These are phyloP conservation scores for Mesochorus sp. DNA, from an alignment of 2,888 invertebrate genomes.

Conservation along the genomic window DNA sequence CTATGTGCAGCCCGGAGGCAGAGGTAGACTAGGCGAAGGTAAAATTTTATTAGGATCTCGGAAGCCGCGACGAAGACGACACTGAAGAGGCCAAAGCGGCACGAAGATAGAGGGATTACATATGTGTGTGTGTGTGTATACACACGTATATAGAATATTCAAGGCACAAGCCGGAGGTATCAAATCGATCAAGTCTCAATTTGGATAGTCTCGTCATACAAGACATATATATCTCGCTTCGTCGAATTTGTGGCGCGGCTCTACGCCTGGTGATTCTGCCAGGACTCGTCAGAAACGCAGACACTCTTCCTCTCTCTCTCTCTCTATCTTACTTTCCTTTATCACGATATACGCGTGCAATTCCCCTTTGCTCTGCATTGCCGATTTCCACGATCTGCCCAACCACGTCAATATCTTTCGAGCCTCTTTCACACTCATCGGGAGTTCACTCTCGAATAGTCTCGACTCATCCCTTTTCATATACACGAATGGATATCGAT, in stretches of 20 bases:
- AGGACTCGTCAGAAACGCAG: constrained; percentile 41
- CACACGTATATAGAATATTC: constrained; percentile 9
- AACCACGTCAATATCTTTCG: constrained; percentile 45
- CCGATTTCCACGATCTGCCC: constrained; percentile 17
- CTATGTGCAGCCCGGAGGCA: constrained; percentile 17
- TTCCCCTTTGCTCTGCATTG: constrained; percentile 15
- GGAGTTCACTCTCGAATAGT: constrained; percentile 47
- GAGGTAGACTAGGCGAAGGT: constrained; percentile 44
- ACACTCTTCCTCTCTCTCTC: constrained; percentile 13
- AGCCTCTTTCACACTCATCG: constrained; percentile 14
- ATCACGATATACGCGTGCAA: constrained; percentile 43
- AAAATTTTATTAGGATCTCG: constrained; percentile 68
- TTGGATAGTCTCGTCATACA: constrained; percentile 74
- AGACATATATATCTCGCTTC: constrained; percentile 74
- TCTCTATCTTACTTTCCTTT: constrained; percentile 34
- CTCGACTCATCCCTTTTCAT: constrained; percentile 42
- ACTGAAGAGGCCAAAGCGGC: constrained; percentile 17
- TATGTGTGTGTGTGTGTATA: neutral
- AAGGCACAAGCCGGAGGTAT: constrained; percentile 52
- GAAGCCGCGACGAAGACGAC: constrained; percentile 42
- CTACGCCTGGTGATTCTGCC: constrained; percentile 37
- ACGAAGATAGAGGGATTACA: neutral
- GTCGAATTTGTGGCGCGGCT: constrained; percentile 61
- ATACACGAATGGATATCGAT: constrained; percentile 51
- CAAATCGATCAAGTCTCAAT: constrained; percentile 77